phyloP scores from a whole-genome alignment of 2,113 vertebrate species.

The Bambusicola thoracicus region DNA sequence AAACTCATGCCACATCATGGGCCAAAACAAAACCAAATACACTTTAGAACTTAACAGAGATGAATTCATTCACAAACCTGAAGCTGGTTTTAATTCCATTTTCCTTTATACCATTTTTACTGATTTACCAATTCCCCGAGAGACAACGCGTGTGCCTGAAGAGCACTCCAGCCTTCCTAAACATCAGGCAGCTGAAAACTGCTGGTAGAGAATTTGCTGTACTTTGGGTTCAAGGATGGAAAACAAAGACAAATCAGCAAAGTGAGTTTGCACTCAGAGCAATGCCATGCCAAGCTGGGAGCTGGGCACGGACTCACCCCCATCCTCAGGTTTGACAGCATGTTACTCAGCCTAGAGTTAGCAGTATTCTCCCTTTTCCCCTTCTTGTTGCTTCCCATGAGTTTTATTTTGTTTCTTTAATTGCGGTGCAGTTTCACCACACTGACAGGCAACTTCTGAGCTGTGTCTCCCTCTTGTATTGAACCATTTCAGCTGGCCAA shows the following conservation, averaged over 20 bases:
- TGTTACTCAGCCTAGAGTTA: background rate
- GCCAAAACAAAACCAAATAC: background rate
- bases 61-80: background rate
- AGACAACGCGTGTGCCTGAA: background rate
- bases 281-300: background rate
- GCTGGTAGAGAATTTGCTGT: background rate
- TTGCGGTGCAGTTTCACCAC: background rate
- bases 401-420: constrained; percentile 21
- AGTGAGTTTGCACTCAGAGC: background rate
- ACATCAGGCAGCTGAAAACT: background rate
- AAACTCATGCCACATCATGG: background rate
- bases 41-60: background rate
- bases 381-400: background rate
- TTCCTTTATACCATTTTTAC: background rate
- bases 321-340: background rate
- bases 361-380: background rate
- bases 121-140: background rate
- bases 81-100: background rate
- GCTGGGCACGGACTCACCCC: background rate
- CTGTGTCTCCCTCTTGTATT: background rate
- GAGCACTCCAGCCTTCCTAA: background rate
- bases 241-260: background rate
- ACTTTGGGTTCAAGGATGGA: background rate
- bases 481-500: background rate
- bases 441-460: background rate